Evolutionary conservation across 1,140 invertebrate genomes (phyloP), one percentile per base, ranked within the genome.

Genomic region (Drosophila varians): DNA sequence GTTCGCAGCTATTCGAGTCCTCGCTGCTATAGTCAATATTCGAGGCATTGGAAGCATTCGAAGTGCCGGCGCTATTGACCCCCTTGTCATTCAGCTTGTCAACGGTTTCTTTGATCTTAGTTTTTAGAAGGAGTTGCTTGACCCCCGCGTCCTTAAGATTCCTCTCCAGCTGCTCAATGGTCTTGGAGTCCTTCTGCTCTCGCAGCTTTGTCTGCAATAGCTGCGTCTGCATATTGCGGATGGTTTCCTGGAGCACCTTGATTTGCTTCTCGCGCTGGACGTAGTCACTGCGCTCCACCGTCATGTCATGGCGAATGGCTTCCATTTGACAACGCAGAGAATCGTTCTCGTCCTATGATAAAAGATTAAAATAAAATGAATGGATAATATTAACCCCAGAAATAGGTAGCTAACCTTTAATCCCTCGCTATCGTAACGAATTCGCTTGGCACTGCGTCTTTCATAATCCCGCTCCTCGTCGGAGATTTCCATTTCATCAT

Each of bases 281-380:
- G 5, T 93, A 66, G 53, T 94, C 96, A 57, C 92, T 91, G 93
- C 95, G 92, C 77, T 94, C 92, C 77, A 95, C 76, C 90, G 94
- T 92, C 90, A 96, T 95, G 92, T 98, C 98, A 92, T 98, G 98
- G 89, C 98, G 97, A 75, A 97, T 98, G 0, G 97, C 97, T 92
- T 98, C 97, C 72, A 99, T 90, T 92, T 99, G 97, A 92, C 97
- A 98, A 42, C 96, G 94, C 25, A 99, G 92, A 74, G 95, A 96
- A 71, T 98, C 97, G 91, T 98, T 98, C 28, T 91, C 97, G 68
- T 97, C 96, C 93, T 97, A 1, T n/a, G 28, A 74, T 43, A 2
- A 9, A 9, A 23, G 0, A 18, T 18, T 1, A 8, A 9, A 26
- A 5, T 3, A 14, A 16, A 19, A 0, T 43, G 1, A 11, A 8